phyloP scores from a whole-genome alignment of 64 coral and sea anemone genomes.

The Platygyra sinensis region DNA sequence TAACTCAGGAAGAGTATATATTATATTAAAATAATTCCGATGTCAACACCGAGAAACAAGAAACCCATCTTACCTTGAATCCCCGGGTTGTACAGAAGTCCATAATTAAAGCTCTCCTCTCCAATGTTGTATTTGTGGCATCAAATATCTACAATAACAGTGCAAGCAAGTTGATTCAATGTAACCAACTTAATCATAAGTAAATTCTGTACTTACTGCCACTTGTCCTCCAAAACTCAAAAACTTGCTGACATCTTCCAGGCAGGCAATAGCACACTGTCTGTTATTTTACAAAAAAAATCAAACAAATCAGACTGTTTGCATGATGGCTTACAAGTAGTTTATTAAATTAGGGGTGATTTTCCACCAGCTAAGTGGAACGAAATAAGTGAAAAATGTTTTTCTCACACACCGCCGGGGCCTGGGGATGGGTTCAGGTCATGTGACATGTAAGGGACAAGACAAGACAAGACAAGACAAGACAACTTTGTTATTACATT shows the following conservation, averaged over 20 bases:
- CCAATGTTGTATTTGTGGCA: constrained; percentile 95
- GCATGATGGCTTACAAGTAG: background rate
- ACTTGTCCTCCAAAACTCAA: constrained; percentile 75
- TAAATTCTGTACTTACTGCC: constrained; percentile 66
- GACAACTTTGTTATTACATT: no score
- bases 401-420: no score
- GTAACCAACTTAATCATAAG: background rate
- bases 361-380: no score
- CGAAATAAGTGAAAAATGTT: no score
- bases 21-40: no score
- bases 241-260: constrained; percentile 89
- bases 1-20: no score
- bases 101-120: constrained; percentile 80
- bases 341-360: no score
- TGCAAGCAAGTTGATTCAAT: background rate
- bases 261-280: constrained; percentile 81
- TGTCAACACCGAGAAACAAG: no score
- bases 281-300: constrained; percentile 23
- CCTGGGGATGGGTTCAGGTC: no score
- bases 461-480: no score
- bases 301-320: background rate
- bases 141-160: constrained; percentile 81
- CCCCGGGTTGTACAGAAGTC: constrained; percentile 81
- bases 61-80: constrained; percentile 68
- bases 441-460: no score